Base-by-base conservation (phyloP, 2,113 vertebrate genomes). In the Gavia stellata region DNA sequence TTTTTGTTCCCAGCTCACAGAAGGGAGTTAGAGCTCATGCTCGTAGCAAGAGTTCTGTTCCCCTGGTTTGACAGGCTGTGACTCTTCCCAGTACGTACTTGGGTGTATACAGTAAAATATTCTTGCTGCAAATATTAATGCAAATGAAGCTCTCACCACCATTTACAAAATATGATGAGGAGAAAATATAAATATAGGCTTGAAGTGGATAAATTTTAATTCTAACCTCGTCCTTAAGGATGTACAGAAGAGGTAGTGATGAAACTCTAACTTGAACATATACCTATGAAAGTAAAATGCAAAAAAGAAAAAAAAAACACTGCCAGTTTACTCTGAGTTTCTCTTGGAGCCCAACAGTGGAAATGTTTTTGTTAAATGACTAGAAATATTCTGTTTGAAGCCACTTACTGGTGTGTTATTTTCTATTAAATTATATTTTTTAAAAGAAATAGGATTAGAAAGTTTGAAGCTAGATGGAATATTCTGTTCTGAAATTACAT, bases 371-470 rank as follows among this genome's bases (percentile, higher is more conserved):
- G 17, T 17, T 74, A 58, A 74, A 83, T 26, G 19, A 7, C n/a
- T 53, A 17, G 42, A 75, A 82, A 55, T 58, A 25, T 1, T 79
- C 15, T 9, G 8, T 79, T 45, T 53, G n/a, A 85, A 79, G 34
- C 5, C 0, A 0, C 7, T 78, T 74, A 12, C 9, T 58, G 17
- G 1, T 71, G 13, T 62, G 8, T 25, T 53, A 12, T 63, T 79
- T 88, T 52, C 8, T 80, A 10, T 80, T 36, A 63, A 67, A 62
- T 19, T 33, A 6, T 15, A 5, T 74, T 47, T 85, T 40, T 18
- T 2, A 25, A n/a, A 79, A 36, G 0, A 66, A 74, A 34, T 4
- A 28, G 1, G 6, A 34, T 45, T 47, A 52, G 9, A 20, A 56
- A 50, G 2, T 42, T 68, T 56, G 29, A 38, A 34, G 26, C 26